These are phyloP conservation scores for Lichenostomus cassidix DNA, from an alignment of 2,113 vertebrate species.

Conservation along the genomic window DNA sequence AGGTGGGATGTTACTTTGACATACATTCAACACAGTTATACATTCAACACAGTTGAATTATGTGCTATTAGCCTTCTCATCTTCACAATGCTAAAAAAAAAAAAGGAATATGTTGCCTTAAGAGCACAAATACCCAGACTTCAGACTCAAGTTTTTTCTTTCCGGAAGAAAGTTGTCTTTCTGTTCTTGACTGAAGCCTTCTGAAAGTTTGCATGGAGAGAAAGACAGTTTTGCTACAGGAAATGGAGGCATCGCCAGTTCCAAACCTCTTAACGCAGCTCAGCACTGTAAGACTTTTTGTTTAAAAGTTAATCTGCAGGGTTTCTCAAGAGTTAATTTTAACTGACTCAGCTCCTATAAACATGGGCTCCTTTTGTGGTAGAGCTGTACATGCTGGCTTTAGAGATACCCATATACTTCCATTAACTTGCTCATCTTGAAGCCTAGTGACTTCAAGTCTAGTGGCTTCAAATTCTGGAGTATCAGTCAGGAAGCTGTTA, in stretches of 20 bases:
- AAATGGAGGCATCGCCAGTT: neutral
- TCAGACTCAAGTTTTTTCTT: neutral
- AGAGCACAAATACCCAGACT: neutral
- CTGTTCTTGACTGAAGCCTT: neutral
- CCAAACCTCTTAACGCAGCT: neutral
- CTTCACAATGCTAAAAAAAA: neutral
- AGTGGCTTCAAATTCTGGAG: neutral
- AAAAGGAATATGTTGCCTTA: neutral
- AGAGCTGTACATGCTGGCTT: neutral
- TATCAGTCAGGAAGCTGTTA: neutral
- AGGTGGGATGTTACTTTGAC: neutral
- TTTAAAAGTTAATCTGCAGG: neutral
- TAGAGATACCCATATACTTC: neutral
- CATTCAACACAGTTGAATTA: neutral
- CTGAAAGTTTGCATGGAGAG: neutral
- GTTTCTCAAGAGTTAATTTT: neutral
- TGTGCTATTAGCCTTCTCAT: rapidly evolving
- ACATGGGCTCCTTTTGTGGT: neutral
- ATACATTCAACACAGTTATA: neutral
- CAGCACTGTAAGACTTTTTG: neutral
- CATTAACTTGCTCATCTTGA: neutral
- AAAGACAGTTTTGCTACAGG: neutral
- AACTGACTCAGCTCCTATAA: neutral
- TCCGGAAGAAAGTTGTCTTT: neutral
- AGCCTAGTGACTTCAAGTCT: neutral